Evolutionary conservation across 2,888 invertebrate species (phyloP), one percentile per base, ranked within the genome.

Genomic region (Amblyjoppa fuscipennis): DNA sequence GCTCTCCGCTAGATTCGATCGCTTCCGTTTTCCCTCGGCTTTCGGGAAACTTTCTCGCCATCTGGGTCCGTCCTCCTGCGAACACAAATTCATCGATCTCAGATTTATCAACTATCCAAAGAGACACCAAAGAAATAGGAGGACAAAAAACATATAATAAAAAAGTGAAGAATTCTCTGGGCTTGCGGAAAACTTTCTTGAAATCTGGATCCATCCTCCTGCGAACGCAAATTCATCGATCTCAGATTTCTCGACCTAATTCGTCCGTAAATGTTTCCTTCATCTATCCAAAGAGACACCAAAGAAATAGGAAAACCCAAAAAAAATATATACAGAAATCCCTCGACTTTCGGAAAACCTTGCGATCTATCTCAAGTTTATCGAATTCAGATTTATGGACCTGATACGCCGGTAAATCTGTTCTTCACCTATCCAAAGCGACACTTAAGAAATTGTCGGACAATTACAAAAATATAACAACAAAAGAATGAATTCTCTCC

Each of bases 1-100:
- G 89, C 94, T 94, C 82, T 94, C 93, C 69, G 91, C 92, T 49
- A 91, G 89, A 75, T 90, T 91, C 81, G 93, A 89, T 71, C 91
- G 88, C 82, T 90, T 91, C 77, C 86, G 87, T 41, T 89, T 88
- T 51, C 86, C 87, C 53, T 88, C 88, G 73, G 85, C 80, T 73
- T 85, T 85, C 59, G 83, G 86, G 71, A 88, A 84, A 34, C 83
- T 86, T 74, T 89, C 89, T 6, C 90, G 89, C 89, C 91, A 90
- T 87, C 90, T 89, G 20, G 90, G 89, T 64, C 88, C 88, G 68
- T 91, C 90, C 81, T 91, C 90, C 92, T 92, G 90, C 53, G 85
- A 91, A 80, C 28, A 74, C 20, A 64, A 61, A 64, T 25, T 41
- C 69, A 53, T 34, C 11, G 56, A 69, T n/a, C 4, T 69, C 4